Evolutionary conservation across 2,888 invertebrate species (phyloP).

Genomic region (Leucophenga maculata): DNA sequence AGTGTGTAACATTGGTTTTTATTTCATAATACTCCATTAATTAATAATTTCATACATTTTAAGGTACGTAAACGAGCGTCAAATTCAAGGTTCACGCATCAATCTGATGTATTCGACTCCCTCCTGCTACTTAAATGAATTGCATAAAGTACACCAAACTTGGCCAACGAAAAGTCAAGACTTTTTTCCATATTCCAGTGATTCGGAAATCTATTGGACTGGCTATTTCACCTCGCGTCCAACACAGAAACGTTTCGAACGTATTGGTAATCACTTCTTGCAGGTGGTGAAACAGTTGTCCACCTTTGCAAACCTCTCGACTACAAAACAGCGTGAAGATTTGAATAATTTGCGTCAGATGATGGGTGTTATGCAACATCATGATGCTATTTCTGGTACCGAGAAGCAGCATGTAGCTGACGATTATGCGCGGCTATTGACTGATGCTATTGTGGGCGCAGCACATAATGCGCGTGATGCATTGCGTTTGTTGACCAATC

Average conservation of each 20-base stretch:
- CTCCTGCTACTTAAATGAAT: conserved; percentile 85
- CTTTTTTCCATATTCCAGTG: conserved; percentile 93
- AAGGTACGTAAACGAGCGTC: conserved; percentile 68
- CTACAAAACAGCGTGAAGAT: conserved; percentile 40
- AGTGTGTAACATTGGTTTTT: conserved; percentile 74
- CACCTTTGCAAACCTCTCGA: conserved; percentile 74
- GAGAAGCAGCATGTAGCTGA: conserved; percentile 89
- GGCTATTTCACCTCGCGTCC: conserved; percentile 91
- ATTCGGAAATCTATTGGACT: conserved; percentile 92
- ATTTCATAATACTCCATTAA: no score
- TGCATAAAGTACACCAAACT: conserved; percentile 74
- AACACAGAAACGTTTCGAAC: conserved; percentile 83
- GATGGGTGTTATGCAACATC: conserved; percentile 85
- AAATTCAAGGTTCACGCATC: conserved; percentile 76
- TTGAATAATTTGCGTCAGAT: conserved; percentile 74
- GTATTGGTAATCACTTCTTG: conserved; percentile 81
- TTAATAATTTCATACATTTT: no score
- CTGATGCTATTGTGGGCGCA: conserved; percentile 79
- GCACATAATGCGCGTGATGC: conserved; percentile 55
- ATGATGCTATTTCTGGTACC: conserved; percentile 89
- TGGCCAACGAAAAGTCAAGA: conserved; percentile 86
- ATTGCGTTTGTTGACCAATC: conserved; percentile 57
- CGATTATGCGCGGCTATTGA: conserved; percentile 87
- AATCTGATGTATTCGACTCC: conserved; percentile 91
- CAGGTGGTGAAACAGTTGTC: conserved; percentile 85